Evolutionary conservation across 2,888 invertebrate species (phyloP).

Genomic region (Sepiola atlantica): DNA sequence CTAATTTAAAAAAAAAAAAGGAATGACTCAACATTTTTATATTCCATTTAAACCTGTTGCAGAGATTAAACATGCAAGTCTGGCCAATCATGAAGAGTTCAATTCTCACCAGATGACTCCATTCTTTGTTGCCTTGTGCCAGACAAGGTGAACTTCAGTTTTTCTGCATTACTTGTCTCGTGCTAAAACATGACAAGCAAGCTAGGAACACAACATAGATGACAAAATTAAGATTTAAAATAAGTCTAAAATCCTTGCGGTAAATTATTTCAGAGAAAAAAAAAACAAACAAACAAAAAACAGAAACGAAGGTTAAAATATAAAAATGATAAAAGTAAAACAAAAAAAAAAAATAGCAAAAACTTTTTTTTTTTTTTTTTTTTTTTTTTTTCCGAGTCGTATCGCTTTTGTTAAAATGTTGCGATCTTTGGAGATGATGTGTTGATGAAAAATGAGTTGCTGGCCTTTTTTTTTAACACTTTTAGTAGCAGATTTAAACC

Average conservation of each 20-base stretch:
- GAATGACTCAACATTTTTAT: neutral
- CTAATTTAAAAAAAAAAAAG: neutral
- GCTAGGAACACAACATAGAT: neutral
- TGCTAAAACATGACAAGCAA: neutral
- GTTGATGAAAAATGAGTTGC: conserved; percentile 46
- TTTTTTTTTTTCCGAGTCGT: neutral
- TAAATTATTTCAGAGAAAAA: neutral
- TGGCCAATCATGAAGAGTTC: neutral
- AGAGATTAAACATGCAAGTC: neutral
- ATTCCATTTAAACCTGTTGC: neutral
- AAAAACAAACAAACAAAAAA: neutral
- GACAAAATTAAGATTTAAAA: neutral
- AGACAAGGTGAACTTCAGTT: neutral
- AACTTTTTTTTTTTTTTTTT: neutral
- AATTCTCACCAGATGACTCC: neutral
- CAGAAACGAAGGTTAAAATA: neutral
- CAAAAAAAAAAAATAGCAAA: neutral
- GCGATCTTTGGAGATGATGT: neutral
- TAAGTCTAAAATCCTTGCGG: neutral
- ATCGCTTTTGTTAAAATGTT: neutral
- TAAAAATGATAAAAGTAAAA: neutral
- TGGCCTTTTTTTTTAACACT: conserved; percentile 49
- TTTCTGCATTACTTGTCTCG: neutral
- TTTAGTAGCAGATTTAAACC: conserved; percentile 49
- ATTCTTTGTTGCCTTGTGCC: neutral